Base-by-base conservation (phyloP, 2,888 invertebrate species). In the Sarcophaga carnaria region DNA sequence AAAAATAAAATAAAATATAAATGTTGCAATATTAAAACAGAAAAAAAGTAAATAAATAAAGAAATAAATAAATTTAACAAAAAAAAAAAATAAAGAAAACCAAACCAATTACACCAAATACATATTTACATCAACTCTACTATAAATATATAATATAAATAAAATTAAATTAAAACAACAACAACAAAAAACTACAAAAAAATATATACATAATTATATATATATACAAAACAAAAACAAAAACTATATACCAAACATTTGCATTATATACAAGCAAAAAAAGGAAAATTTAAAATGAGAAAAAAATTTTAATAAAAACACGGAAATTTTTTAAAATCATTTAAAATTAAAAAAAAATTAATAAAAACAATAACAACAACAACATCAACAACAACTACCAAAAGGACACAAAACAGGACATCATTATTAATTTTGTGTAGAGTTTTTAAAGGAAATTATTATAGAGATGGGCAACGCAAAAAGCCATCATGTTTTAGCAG, bases 281-380 rank as follows among this genome's bases (percentile, higher is more conserved):
- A 79, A 82, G 62, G 69, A 77, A 63, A 62, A 77, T 71, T 63
- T 47, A 37, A 47, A 77, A 59, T 64, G 20, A 74, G 67, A 87
- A 70, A 80, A 83, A 87, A 72, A 84, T 85, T 85, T 81, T 80
- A 85, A 10, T 88, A 89, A 64, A 81, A 71, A 82, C 67, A 80
- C 71, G 64, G 62, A 82, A 70, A 80, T 70, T 89, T 90, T 91
- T 90, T 90, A 90, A 27, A 91, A 90, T 89, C 91, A 90, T 87
- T 87, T 2, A 37, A 37, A 37, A 8, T 37, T 10, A 37, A 8
- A 37, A 37, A 20, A 2, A 37, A 37, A 88, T 86, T 85, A 87
- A 89, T 87, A 86, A 86, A 89, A 88, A 88, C 64, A 66, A 69
- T 67, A 83, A 86, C 87, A 69, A 10, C 37, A 63, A 60, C 54